Base-by-base conservation (phyloP, 2,797 vertebrate genomes). In the Arnoldichthys spilopterus region DNA sequence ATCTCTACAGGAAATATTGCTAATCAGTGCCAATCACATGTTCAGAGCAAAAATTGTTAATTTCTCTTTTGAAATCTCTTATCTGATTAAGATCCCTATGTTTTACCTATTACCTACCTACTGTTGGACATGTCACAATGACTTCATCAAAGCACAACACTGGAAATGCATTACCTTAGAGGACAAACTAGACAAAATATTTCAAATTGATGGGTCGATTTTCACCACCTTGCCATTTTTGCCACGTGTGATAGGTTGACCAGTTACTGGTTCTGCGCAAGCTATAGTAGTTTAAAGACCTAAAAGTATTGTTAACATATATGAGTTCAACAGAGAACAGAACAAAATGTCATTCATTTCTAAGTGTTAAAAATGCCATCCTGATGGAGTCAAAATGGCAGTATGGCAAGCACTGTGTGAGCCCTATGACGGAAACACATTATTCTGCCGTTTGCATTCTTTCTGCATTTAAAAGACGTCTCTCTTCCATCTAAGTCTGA, bases 311-410 rank as follows among this genome's bases (percentile, higher is more conserved):
- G n/a, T 49, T 7, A 30, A 70, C 43, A 32, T 20, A 47, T 78
- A 53, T 34, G 73, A 37, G 6, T 51, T 34, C 74, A 72, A 67
- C 72, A 40, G 1, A 26, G 20, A 40, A 34, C 40, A 63, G 51
- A 78, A 78, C 66, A 74, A 82, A 87, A 76, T 81, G 63, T 18
- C 80, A 81, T 59, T 45, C 71, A 68, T 70, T 67, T 73, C 58
- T 62, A 24, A 26, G 20, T 43, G 74, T 78, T 83, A 82, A 85
- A 88, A 85, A 88, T 83, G 82, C 64, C 67, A 45, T 45, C 49
- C 66, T 83, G 76, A 86, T 86, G 81, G 58, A 72, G 53, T 30
- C 54, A 75, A 82, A 83, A 80, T 69, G 74, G 58, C 64, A 80
- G 68, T 26, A 63, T 64, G 71, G 45, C 75, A 79, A 61, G 51